Evolutionary conservation across 2,888 invertebrate genomes (phyloP), one percentile per base, ranked within the genome.

Genomic region (Eilema caniola): DNA sequence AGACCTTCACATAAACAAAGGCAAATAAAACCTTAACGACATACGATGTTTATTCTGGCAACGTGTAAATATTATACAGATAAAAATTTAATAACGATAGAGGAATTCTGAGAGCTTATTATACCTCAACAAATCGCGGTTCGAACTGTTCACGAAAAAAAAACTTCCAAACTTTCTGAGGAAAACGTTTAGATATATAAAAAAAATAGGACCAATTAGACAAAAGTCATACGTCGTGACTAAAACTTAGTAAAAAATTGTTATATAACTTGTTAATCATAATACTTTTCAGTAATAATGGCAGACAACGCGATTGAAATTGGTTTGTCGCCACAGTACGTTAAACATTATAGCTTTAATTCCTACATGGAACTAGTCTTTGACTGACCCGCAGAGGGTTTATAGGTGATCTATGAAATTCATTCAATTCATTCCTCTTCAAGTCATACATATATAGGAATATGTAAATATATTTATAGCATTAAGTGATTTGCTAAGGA

Each of bases 121-220:
- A 47, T 57, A 63, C 11, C 25, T 25, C 24, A 24, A 59, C 12
- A 16, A 24, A 59, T 59, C 0, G n/a, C n/a, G 23, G 25, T 53
- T 70, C 66, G 33, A 67, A 67, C 63, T 56, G 62, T 28, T 47
- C 57, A 47, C n/a, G 25, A n/a, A n/a, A 59, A 66, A 66, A 68
- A 56, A 68, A 63, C 0, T 2, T 23, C 12, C 16, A 33, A 62
- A 68, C 68, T 66, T 72, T 69, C 69, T 60, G 63, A 66, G 72
- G 63, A 72, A 41, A 41, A 69, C 3, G 62, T 62, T 33, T 31
- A 14, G 47, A 47, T 20, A 33, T n/a, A 20, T 25, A 69, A 62
- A 72, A 72, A 72, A 57, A 28, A 24, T 3, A 56, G 0, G 14
- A 12, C 57, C 57, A 24, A 53, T 53, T 53, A n/a, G 10, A 53